These are phyloP conservation scores for Anoura caudifer DNA, from an alignment of 2,113 vertebrate species.

Conservation along the genomic window DNA sequence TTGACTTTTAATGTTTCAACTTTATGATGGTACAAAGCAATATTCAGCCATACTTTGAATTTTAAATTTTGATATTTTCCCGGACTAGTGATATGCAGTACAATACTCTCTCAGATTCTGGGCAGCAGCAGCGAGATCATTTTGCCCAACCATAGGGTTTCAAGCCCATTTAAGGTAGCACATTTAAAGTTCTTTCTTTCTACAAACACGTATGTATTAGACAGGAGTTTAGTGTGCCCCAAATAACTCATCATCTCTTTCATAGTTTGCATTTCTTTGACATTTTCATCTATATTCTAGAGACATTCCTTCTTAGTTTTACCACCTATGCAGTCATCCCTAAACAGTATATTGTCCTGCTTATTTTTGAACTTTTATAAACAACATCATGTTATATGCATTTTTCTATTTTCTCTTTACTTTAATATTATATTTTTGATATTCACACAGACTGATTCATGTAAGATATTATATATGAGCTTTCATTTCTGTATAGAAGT, in stretches of 20 bases:
- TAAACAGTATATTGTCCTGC: neutral
- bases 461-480: neutral
- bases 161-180: neutral
- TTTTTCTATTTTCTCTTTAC: neutral
- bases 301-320: neutral
- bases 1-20: neutral
- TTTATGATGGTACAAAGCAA: neutral
- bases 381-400: neutral
- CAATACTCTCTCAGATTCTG: neutral
- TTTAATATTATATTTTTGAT: neutral
- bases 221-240: neutral
- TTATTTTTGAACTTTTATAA: neutral
- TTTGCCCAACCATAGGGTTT: neutral
- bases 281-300: neutral
- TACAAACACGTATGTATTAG: neutral
- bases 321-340: neutral
- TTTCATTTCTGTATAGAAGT: neutral
- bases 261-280: neutral
- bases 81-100: neutral
- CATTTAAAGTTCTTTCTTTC: neutral
- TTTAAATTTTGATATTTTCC: neutral
- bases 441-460: neutral
- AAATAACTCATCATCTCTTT: neutral
- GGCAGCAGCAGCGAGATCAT: neutral
- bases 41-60: neutral